Evolutionary conservation across 2,797 vertebrate genomes (phyloP), one percentile per base, ranked within the genome.

Genomic region (Pogoniulus pusillus): DNA sequence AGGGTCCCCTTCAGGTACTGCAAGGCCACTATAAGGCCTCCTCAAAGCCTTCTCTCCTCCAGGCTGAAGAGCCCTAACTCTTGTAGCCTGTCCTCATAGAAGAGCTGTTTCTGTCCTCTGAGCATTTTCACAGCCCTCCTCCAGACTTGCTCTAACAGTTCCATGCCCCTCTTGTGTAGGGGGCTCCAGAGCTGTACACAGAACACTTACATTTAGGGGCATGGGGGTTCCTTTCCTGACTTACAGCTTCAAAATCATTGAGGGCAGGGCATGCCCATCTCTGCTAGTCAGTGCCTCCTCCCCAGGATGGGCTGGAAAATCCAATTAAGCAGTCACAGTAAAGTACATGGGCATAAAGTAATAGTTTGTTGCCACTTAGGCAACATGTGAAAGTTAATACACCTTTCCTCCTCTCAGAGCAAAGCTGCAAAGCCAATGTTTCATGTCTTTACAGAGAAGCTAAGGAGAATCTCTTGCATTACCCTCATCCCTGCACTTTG

Each of bases 401-500:
- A 78, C 55, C 2, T 16, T 37, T 23, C 60, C 19, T 8, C 7
- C 3, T 54, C 37, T 37, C 18, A 17, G 22, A 65, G 55, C 23
- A 87, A 81, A 90, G 71, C 59, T 87, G 79, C 93, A 85, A 43
- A 91, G 63, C 59, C 76, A 90, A 84, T 71, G 66, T 89, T 90
- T 90, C 63, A 35, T 22, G 73, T 59, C 39, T 93, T 87, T 63
- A 51, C 63, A 66, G 47, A 83, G 12, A 84, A 80, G 49, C 71
- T 68, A 76, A 84, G 60, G 49, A 89, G 29, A 91, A 32, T 60
- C 35, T 90, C 79, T 59, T 63, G 30, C 63, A 53, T 83, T 89
- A 82, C 22, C 75, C 45, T 57, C 19, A 78, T 83, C 30, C 24
- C 53, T 70, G 47, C 7, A 39, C 85, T 91, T 92, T 86, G 80